These are phyloP conservation scores for Phyllotreta cruciferae DNA, from an alignment of 2,888 invertebrate genomes.

Conservation along the genomic window DNA sequence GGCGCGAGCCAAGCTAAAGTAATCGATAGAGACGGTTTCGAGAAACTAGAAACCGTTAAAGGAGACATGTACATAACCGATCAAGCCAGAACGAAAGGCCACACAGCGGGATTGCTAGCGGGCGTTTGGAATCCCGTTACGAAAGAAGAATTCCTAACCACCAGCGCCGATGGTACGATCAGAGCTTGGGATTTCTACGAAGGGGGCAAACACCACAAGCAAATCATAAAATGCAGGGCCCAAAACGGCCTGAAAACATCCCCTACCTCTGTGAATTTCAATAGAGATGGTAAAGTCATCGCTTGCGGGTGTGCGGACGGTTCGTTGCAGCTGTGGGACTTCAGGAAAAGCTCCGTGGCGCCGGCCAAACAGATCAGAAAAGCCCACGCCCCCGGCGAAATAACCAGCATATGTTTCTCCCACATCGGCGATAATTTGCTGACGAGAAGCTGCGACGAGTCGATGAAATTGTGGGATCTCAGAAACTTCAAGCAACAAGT, in stretches of 20 bases:
- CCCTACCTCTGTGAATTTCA: constrained; percentile 78
- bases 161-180: constrained; percentile 92
- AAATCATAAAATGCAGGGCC: constrained; percentile 86
- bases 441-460: constrained; percentile 89
- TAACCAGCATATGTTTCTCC: constrained; percentile 85
- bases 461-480: constrained; percentile 94
- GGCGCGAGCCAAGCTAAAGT: constrained; percentile 94
- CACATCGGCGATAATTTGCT: constrained; percentile 82
- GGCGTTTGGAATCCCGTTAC: constrained; percentile 93
- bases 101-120: constrained; percentile 87
- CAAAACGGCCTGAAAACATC: constrained; percentile 85
- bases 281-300: constrained; percentile 75
- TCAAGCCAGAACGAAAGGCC: constrained; percentile 90
- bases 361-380: constrained; percentile 78
- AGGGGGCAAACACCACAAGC: constrained; percentile 78
- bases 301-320: constrained; percentile 95
- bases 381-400: constrained; percentile 84
- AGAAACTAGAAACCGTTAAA: constrained; percentile 90
- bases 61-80: constrained; percentile 86
- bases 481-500: constrained; percentile 82
- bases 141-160: constrained; percentile 92
- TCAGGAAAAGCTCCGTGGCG: constrained; percentile 88
- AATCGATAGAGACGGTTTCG: constrained; percentile 86
- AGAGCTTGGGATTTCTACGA: constrained; percentile 85
- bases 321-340: constrained; percentile 97